Evolutionary conservation across 2,797 vertebrate species (phyloP).

Genomic region (Oryzias sinensis): DNA sequence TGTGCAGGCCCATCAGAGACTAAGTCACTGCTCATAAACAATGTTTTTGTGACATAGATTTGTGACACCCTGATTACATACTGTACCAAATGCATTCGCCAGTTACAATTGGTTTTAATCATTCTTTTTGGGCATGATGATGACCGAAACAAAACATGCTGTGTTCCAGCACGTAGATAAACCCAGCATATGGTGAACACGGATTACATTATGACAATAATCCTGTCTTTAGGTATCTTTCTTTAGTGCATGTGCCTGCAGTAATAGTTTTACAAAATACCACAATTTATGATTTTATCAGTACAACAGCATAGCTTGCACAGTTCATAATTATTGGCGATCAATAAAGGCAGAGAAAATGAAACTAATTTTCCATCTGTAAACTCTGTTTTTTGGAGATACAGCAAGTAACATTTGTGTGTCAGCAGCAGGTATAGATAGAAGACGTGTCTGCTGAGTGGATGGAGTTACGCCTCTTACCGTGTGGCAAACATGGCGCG

Average conservation of each 20-base stretch:
- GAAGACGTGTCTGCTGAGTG: background rate
- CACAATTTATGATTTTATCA: conserved; percentile 17
- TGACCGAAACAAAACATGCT: conserved; percentile 35
- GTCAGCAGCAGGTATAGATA: background rate
- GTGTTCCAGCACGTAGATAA: conserved; percentile 11
- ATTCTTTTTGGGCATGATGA: conserved; percentile 12
- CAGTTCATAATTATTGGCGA: background rate
- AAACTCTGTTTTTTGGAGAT: too few species aligned
- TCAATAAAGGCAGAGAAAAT: background rate
- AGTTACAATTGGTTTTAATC: conserved; percentile 8
- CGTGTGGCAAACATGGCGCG: conserved; percentile 96
- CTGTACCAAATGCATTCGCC: conserved; percentile 28
- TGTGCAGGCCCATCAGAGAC: conserved; percentile 34
- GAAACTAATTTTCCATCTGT: too few species aligned
- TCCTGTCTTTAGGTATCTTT: conserved; percentile 36
- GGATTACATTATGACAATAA: conserved; percentile 29
- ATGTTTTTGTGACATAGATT: conserved; percentile 43
- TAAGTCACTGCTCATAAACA: conserved; percentile 40
- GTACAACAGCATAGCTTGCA: background rate
- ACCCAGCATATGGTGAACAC: conserved; percentile 31
- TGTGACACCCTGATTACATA: conserved; percentile 38
- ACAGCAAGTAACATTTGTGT: too few species aligned
- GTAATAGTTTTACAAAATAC: conserved; percentile 4
- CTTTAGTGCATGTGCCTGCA: conserved; percentile 9
- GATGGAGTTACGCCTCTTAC: conserved; percentile 54